These are phyloP conservation scores for Drosophila persimilis DNA, from an alignment of 1,140 invertebrate species.

Conservation along the genomic window DNA sequence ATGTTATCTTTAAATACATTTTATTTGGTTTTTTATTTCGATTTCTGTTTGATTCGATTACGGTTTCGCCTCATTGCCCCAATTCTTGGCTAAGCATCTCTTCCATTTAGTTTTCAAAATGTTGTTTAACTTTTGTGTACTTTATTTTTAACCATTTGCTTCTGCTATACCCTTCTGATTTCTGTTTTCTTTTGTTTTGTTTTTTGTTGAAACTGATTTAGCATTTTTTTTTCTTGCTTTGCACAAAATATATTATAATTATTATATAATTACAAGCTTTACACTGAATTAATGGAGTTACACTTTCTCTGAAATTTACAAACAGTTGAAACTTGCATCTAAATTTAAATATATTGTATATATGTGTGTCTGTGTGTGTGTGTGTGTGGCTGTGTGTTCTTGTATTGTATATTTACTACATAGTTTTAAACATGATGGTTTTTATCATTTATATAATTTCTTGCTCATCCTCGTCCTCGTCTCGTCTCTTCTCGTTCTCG, in stretches of 20 bases:
- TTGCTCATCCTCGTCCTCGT: slow-evolving; percentile 38
- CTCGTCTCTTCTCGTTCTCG: background rate
- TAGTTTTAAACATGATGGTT: slow-evolving; percentile 43
- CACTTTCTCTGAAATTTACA: slow-evolving; percentile 66
- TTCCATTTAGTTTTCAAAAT: slow-evolving; percentile 18
- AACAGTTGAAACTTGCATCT: slow-evolving; percentile 63
- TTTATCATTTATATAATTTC: slow-evolving; percentile 60
- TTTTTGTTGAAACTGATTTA: slow-evolving; percentile 19
- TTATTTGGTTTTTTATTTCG: slow-evolving; percentile 40
- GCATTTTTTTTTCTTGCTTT: slow-evolving; percentile 22
- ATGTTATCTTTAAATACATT: slow-evolving; percentile 28
- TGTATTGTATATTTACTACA: slow-evolving; percentile 47
- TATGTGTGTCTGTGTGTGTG: slow-evolving; percentile 23
- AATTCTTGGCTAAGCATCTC: slow-evolving; percentile 58
- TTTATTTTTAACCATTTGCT: slow-evolving; percentile 8
- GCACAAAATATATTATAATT: slow-evolving; percentile 41
- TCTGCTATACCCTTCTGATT: background rate
- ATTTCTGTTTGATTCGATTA: slow-evolving; percentile 39
- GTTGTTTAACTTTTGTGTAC: slow-evolving; percentile 7
- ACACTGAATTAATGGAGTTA: slow-evolving; percentile 57
- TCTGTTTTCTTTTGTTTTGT: background rate
- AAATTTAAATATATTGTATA: slow-evolving; percentile 61
- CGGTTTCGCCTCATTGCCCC: slow-evolving; percentile 24
- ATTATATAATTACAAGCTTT: slow-evolving; percentile 52
- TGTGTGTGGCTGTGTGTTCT: slow-evolving; percentile 12